phyloP scores from a whole-genome alignment of 35 echinoderm and acorn worm genomes.

The Anneissia japonica region DNA sequence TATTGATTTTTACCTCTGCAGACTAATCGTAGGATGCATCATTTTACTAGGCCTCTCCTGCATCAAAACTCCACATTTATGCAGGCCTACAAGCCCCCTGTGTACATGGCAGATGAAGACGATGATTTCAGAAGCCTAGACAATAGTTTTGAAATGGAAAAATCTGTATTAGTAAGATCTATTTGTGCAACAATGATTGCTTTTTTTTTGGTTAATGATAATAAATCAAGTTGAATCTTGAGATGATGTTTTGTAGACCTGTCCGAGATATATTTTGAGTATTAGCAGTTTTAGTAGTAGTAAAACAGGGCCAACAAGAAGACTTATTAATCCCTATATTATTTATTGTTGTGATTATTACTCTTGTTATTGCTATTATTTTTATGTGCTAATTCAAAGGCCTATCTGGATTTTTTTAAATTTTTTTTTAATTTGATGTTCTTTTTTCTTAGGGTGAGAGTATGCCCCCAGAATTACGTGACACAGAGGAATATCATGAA shows the following conservation, averaged over 20 bases:
- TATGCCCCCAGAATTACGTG: conserved; percentile 55
- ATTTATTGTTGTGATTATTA: background rate
- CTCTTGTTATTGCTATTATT: too few species aligned
- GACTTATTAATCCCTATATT: background rate
- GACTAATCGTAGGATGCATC: conserved; percentile 32
- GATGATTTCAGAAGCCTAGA: background rate
- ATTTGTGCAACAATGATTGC: too few species aligned
- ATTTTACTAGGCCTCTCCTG: conserved; percentile 42
- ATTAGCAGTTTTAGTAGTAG: too few species aligned
- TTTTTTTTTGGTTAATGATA: too few species aligned
- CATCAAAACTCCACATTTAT: conserved; percentile 70
- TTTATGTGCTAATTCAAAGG: too few species aligned
- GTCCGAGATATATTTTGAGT: too few species aligned
- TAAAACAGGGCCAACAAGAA: too few species aligned
- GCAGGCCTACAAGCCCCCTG: conserved; percentile 64
- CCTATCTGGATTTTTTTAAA: too few species aligned
- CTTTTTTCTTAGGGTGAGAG: conserved; percentile 55
- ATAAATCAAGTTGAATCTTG: too few species aligned
- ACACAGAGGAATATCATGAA: conserved; percentile 74
- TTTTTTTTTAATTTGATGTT: background rate
- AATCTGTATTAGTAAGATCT: background rate
- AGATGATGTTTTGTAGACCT: too few species aligned
- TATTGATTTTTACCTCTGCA: background rate
- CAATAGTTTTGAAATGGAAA: background rate
- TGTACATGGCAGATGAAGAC: conserved; percentile 75